These are phyloP conservation scores for Diarsia dahlii DNA, from an alignment of 2,888 invertebrate species.

Conservation along the genomic window DNA sequence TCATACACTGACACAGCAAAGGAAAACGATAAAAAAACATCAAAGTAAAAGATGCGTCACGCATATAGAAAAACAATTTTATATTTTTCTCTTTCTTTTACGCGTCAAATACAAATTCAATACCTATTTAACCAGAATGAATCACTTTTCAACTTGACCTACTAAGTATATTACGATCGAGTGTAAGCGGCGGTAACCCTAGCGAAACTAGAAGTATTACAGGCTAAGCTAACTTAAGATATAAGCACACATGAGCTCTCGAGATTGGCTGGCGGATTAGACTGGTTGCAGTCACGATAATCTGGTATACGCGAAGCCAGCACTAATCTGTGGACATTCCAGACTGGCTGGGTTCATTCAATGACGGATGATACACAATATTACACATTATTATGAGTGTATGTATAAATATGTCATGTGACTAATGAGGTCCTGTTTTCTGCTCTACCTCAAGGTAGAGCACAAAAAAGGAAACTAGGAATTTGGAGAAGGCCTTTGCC, in stretches of 20 bases:
- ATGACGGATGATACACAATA: constrained; percentile 15
- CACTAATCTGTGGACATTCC: constrained; percentile 16
- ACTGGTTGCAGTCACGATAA: constrained; percentile 31
- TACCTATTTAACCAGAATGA: background rate
- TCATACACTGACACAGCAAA: constrained; percentile 2
- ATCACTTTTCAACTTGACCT: constrained; percentile 5
- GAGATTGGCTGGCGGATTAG: constrained; percentile 36
- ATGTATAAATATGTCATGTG: background rate
- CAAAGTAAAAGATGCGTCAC: constrained; percentile 10
- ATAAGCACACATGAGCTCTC: constrained; percentile 39
- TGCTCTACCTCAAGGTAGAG: too few species aligned
- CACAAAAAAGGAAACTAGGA: background rate
- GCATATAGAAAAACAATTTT: background rate
- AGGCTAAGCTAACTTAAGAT: constrained; percentile 36
- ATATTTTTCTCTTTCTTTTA: constrained; percentile 17
- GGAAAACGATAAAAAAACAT: background rate
- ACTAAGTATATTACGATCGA: background rate
- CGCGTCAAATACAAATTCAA: background rate
- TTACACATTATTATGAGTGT: background rate
- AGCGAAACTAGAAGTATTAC: constrained; percentile 20
- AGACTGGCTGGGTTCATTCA: background rate
- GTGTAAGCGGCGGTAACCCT: constrained; percentile 40
- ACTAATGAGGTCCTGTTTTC: background rate
- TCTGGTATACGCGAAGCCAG: background rate
- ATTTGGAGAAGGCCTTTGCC: background rate